A percentile compares a stretch with the other conserved stretches of the same genome.
These are phyloP conservation scores for Acrobasis repandana DNA, from an alignment of 2,888 invertebrate genomes.

Conservation along the genomic window DNA sequence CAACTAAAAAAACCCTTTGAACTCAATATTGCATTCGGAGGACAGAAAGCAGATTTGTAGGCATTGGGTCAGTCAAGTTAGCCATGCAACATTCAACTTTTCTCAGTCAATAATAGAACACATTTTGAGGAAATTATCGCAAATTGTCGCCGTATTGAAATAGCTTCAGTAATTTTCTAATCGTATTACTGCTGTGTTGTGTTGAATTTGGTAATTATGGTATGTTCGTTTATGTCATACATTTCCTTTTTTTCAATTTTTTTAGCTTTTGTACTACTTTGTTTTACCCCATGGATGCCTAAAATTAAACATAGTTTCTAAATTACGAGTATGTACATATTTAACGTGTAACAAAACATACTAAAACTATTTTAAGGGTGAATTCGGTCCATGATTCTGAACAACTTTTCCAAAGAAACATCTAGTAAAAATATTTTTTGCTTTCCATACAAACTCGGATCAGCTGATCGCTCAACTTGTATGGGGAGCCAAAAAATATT, in stretches of 20 bases:
- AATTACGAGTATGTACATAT: too few relatives aligned
- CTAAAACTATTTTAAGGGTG: too few relatives aligned
- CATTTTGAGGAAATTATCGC: background rate
- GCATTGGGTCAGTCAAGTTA: conserved; percentile 1
- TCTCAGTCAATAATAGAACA: background rate
- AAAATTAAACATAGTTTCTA: too few relatives aligned
- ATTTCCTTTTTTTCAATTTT: background rate
- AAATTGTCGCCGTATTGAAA: conserved; percentile 7
- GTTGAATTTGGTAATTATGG: background rate
- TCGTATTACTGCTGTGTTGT: background rate
- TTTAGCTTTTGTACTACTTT: too few relatives aligned
- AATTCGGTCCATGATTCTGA: too few relatives aligned
- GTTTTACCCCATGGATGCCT: too few relatives aligned
- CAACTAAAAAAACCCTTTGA: conserved; percentile 9
- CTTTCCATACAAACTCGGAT: too few relatives aligned
- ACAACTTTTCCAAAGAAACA: too few relatives aligned
- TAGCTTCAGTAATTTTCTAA: conserved; percentile 5
- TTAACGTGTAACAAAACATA: too few relatives aligned
- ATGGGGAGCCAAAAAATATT: too few relatives aligned
- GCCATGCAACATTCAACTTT: conserved; percentile 1
- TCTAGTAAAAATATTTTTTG: too few relatives aligned
- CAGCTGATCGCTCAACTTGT: too few relatives aligned
- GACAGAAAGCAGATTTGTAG: conserved; percentile 6
- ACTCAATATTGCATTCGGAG: conserved; percentile 14
- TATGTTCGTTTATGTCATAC: background rate